Evolutionary conservation across 2,888 invertebrate species (phyloP).

Genomic region (Therioaphis trifolii): DNA sequence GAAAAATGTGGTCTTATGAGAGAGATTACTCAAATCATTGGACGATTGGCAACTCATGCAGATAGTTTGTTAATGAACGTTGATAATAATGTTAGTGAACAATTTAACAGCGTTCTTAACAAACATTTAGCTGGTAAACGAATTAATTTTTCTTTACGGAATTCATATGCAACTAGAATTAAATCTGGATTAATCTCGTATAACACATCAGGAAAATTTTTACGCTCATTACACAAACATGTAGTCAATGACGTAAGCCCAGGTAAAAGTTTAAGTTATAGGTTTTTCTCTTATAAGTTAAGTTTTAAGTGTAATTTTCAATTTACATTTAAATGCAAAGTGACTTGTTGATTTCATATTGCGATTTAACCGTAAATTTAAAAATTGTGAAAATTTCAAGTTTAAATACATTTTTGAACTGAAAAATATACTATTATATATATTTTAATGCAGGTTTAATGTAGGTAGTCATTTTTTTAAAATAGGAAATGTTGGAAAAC

Average conservation of each 20-base stretch:
- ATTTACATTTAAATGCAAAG: no score
- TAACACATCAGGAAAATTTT: neutral
- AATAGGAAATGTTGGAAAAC: no score
- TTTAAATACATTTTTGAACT: neutral
- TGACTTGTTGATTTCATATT: no score
- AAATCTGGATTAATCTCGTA: neutral
- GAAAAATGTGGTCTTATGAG: neutral
- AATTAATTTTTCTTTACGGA: neutral
- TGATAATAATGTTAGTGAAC: neutral
- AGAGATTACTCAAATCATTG: neutral
- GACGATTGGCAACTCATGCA: neutral
- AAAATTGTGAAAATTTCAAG: no score
- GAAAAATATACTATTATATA: neutral
- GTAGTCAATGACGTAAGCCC: neutral
- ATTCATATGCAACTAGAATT: neutral
- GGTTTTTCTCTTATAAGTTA: no score
- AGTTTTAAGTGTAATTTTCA: no score
- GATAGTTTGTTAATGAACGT: slow-evolving; percentile 4
- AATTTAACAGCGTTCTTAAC: neutral
- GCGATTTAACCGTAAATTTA: no score
- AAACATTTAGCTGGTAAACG: slow-evolving; percentile 1
- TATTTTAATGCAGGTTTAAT: no score
- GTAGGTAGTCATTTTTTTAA: no score
- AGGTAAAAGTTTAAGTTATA: neutral
- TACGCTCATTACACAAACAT: slow-evolving; percentile 1